A percentile compares a stretch with the other conserved stretches of the same genome.
Evolutionary conservation across 2,888 invertebrate genomes (phyloP).

Genomic region (Itoplectis maculator): DNA sequence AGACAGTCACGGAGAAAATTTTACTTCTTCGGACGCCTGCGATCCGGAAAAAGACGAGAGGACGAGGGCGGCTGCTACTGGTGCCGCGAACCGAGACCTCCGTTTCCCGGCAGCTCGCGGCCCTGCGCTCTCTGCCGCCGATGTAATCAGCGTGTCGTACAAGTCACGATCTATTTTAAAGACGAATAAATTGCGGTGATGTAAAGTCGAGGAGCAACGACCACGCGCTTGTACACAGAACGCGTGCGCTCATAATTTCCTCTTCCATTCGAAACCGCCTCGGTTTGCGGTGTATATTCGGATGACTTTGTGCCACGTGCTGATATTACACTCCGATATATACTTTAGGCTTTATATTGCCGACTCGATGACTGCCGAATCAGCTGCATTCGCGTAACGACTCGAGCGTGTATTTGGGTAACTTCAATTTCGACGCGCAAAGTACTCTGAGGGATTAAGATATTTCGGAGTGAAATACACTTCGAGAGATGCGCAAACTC

Average conservation of each 20-base stretch:
- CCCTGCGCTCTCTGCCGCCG: not conserved
- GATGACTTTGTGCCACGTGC: conserved; percentile 32
- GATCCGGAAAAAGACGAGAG: conserved; percentile 44
- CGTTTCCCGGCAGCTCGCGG: conserved; percentile 4
- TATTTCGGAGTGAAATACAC: conserved; percentile 48
- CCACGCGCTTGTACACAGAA: conserved; percentile 46
- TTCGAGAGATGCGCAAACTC: not conserved
- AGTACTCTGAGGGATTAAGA: conserved; percentile 14
- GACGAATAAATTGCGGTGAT: conserved; percentile 65
- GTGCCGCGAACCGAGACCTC: conserved; percentile 16
- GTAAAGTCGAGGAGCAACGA: conserved; percentile 68
- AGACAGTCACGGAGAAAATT: conserved; percentile 15
- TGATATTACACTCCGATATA: conserved; percentile 7
- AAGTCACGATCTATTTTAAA: conserved; percentile 66
- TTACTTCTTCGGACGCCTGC: conserved; percentile 31
- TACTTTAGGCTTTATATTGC: conserved; percentile 18
- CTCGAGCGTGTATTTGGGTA: not conserved
- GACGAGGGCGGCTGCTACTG: conserved; percentile 29
- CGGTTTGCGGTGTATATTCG: conserved; percentile 52
- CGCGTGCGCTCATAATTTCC: conserved; percentile 31
- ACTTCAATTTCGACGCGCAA: not conserved
- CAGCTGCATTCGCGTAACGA: not conserved
- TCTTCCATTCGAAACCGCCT: not conserved
- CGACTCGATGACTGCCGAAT: not conserved
- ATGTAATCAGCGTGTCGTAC: conserved; percentile 48